Evolutionary conservation across 2,888 invertebrate genomes (phyloP), one percentile per base, ranked within the genome.

Genomic region (Drosophila conformis): DNA sequence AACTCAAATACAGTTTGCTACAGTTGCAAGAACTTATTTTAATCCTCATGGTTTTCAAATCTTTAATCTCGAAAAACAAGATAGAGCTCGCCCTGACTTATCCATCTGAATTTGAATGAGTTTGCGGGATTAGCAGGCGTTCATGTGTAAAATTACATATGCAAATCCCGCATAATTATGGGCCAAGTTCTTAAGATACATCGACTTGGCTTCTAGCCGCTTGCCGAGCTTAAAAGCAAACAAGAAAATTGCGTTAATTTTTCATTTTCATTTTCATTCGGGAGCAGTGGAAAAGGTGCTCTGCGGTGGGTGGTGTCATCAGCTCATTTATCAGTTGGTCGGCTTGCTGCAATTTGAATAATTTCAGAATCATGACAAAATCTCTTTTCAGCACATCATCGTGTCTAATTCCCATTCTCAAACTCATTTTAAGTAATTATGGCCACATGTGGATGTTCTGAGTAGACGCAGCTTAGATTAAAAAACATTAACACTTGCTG

Each of bases 401-500:
- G 63, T 38, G 57, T 46, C 67, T 58, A 21, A 25, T 25, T 15
- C 21, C 15, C 46, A 15, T 46, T 46, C 25, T 8, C 46, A 25
- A 21, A 21, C 40, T 40, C 57, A 42, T 68, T 65, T 72, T 63
- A 77, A 80, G 81, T 78, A 81, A 78, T 78, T 78, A 78, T 76
- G 77, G 31, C 10, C 53, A 54, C 38, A 58, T 56, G 57, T 49
- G 27, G 15, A 11, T 4, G 8, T 35, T 25, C 11, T n/a, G 33
- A 33, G 7, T 5, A n/a, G 38, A 35, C 63, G 31, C 31, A 57
- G 63, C 57, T 72, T 60, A 77, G 73, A 78, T 78, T 80, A 70
- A 81, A 72, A 73, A 73, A 77, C 79, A 87, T 87, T 88, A 86
- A 76, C 85, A 89, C 89, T 85, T 85, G 78, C 78, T 68, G 80